Conservation (phyloP, 2,888 invertebrate species). For the Pinctada fucata region DNA sequence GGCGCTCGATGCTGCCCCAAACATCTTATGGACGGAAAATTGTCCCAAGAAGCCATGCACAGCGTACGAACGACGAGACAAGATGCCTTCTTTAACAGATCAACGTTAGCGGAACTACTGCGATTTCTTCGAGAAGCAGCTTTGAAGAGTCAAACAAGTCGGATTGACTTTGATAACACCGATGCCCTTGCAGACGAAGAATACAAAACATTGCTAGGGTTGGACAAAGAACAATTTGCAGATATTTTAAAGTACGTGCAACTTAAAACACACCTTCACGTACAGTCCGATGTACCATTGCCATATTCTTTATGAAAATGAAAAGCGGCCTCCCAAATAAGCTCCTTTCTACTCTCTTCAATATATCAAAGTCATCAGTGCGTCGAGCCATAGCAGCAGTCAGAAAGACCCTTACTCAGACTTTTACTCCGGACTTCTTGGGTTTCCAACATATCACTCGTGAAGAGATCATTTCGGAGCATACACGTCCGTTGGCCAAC, state of each 20-base stretch:
- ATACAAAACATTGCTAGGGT: too few relatives aligned
- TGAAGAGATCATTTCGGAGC: conserved; percentile 35
- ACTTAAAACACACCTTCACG: conserved; percentile 9
- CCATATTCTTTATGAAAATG: conserved; percentile 41
- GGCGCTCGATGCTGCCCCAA: conserved; percentile 14
- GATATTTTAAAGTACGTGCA: too few relatives aligned
- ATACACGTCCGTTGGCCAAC: conserved; percentile 39
- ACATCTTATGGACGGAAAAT: conserved; percentile 42
- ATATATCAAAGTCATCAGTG: conserved; percentile 37
- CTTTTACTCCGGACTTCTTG: conserved; percentile 35
- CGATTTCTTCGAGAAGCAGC: too few relatives aligned
- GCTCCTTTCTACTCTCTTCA: conserved; percentile 39
- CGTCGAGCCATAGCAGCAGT: conserved; percentile 38
- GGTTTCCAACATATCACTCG: conserved; percentile 32
- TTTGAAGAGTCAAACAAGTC: too few relatives aligned
- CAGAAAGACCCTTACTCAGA: conserved; percentile 24
- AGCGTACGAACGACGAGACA: too few relatives aligned
- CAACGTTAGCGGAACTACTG: too few relatives aligned
- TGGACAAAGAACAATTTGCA: too few relatives aligned
- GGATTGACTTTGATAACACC: too few relatives aligned
- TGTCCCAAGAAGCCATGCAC: too few relatives aligned
- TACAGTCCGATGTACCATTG: conserved; percentile 27
- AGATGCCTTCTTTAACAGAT: too few relatives aligned
- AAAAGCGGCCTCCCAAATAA: conserved; percentile 40
- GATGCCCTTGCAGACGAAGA: too few relatives aligned